Base-by-base conservation (phyloP, 2,888 invertebrate species). In the Acanthoscelides obtectus region DNA sequence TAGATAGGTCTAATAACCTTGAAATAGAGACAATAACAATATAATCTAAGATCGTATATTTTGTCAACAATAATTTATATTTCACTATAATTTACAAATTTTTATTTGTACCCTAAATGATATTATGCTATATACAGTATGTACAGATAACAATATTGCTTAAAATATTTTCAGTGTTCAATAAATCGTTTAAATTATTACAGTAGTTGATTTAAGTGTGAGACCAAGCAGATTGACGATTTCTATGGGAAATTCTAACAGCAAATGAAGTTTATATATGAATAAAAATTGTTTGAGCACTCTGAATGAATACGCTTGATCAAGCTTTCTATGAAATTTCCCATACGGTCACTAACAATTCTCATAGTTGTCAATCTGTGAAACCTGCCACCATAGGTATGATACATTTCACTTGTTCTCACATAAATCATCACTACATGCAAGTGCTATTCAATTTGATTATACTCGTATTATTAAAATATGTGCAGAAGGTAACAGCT, bases 61-160 rank as follows among this genome's bases (percentile, higher is more conserved):
- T 73, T 72, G 68, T 84, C 82, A 84, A 84, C 83, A 83, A 83
- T 84, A 84, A 83, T 82, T 79, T 83, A 80, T 80, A 78, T 80
- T 82, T 80, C 81, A 75, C 83, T 83, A 82, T 81, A 82, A 80
- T 81, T 82, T 83, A 84, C 83, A 84, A 84, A 84, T 80, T 81
- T 82, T 78, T 82, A 80, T 80, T 79, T 79, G 80, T 79, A 77
- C 75, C 74, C 76, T 75, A 45, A 45, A 45, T 45, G 45, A 78
- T 76, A 79, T n/a, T 79, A 75, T 74, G 67, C 75, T 83, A 82
- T 83, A 71, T 83, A 84, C 83, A 83, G 73, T 84, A 84, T 84
- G 73, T 84, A 84, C 83, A 84, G 78, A 73, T 73, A 45, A 12
- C 45, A 75, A 73, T 78, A 63, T 20, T 79, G 81, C 80, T 82